Base-by-base conservation (phyloP, 2,797 vertebrate species). In the Syngnathus acus region DNA sequence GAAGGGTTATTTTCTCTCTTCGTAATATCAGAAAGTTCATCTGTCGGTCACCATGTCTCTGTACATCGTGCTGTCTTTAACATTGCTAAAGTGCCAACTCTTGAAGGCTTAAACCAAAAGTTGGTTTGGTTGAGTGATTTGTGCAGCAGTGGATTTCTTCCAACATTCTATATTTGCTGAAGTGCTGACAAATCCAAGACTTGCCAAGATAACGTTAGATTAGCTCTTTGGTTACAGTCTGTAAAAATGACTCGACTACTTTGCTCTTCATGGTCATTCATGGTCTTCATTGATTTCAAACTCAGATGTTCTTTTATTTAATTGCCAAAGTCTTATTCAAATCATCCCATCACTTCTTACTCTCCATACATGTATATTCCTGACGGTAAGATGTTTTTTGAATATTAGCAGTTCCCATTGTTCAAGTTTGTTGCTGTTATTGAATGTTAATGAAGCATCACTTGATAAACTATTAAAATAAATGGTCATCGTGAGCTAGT, bases 311-410 rank as follows among this genome's bases (percentile, higher is more conserved):
- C 55, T 38, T 58, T 51, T 65, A 17, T 70, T 69, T 39, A 23
- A 40, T 42, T 58, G 48, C 53, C 21, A 68, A 60, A 59, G 16
- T 58, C 58, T 43, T 17, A 55, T 54, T 69, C 53, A 68, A 16
- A 16, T 47, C 2, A 19, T 63, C 23, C 32, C 43, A 26, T 23
- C 9, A 4, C 45, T 17, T 47, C 45, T 47, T 47, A 6, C 14
- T 16, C 13, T 6, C 14, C 45, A 47, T 5, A 5, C 32, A 32
- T 4, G 5, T 10, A 17, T 16, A 51, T 51, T 51, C 50, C 37
- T 6, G 54, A 13, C 14, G 5, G 26, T 37, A 58, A 38, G 11
- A 13, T 37, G 14, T 58, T 16, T 1, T 38, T 58, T 58, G 32
- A 58, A 58, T 17, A 10, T 53, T 11, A 53, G 50, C 9, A 2